Base-by-base conservation (phyloP, 2,797 vertebrate species). In the Todus mexicanus region DNA sequence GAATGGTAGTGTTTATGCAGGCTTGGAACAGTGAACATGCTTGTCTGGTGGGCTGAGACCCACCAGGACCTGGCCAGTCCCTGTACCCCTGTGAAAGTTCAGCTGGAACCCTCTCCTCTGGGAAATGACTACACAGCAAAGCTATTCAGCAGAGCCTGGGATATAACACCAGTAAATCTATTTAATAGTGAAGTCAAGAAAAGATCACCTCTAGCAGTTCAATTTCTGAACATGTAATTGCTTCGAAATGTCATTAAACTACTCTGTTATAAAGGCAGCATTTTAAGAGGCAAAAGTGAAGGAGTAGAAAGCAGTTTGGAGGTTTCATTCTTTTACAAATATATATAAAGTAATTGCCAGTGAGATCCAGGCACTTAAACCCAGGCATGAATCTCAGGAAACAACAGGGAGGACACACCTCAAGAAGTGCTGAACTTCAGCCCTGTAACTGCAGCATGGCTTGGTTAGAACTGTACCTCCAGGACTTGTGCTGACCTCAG, bases 171-270 rank as follows among this genome's bases (percentile, higher is more conserved):
- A 33, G 37, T 15, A 87, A 84, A 68, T 31, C 14, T 68, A 63
- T 70, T 80, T 68, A 48, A 65, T 17, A 68, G 38, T 14, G 22
- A 87, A 70, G 12, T 65, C 5, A 77, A 45, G 61, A 77, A 91
- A 88, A 61, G 26, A 60, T 74, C 68, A 73, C 54, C 45, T 75
- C 60, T 31, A 90, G n/a, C 68, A 60, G 37, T 82, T 86, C 43
- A 53, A 71, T 92, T 95, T 91, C 71, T 91, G 48, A 88, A 81
- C n/a, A 63, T 81, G 26, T 64, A 94, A 91, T 91, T 76, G 59
- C 71, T 68, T 91, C 29, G 70, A 92, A 91, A 88, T 38, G 15
- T 25, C 76, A 91, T 75, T 81, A 70, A 83, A 81, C 6, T 70
- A 43, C 50, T 79, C 61, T 74, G 25, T 69, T 70, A 78, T 53